Conservation (phyloP, 2,797 vertebrate species). For the Macropodus opercularis region DNA sequence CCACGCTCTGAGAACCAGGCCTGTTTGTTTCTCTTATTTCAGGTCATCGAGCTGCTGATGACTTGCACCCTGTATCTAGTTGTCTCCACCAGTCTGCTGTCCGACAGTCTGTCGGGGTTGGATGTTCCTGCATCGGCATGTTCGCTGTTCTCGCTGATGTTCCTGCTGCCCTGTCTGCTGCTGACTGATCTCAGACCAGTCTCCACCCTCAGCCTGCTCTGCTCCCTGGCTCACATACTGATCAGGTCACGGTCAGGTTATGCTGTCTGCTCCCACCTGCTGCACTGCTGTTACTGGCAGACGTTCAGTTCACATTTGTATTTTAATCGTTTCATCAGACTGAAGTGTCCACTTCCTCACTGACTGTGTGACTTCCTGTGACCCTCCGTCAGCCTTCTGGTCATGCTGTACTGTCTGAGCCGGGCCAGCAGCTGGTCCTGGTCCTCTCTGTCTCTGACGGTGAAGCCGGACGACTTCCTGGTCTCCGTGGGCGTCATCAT, state of each 20-base stretch:
- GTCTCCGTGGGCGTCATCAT: slow-evolving; percentile 85
- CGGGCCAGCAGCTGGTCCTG: slow-evolving; percentile 80
- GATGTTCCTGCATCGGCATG: slow-evolving; percentile 76
- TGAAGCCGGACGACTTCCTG: slow-evolving; percentile 84
- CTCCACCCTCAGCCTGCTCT: slow-evolving; percentile 84
- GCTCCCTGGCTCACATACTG: slow-evolving; percentile 85
- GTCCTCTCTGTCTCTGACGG: slow-evolving; percentile 72
- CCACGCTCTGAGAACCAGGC: neutral
- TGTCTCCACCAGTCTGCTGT: slow-evolving; percentile 81
- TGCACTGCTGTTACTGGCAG: slow-evolving; percentile 12
- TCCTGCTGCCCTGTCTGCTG: slow-evolving; percentile 81
- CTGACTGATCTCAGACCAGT: slow-evolving; percentile 84
- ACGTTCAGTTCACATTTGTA: neutral
- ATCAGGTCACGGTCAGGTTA: slow-evolving; percentile 76
- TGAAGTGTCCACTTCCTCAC: neutral
- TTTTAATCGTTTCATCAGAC: neutral
- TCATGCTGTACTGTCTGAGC: slow-evolving; percentile 82
- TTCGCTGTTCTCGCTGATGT: slow-evolving; percentile 77
- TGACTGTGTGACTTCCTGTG: neutral
- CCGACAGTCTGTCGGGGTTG: slow-evolving; percentile 75
- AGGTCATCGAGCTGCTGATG: slow-evolving; percentile 84
- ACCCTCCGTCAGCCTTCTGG: slow-evolving; percentile 59
- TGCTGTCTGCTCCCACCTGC: slow-evolving; percentile 35
- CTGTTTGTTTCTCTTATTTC: slow-evolving; percentile 8
- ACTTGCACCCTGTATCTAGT: slow-evolving; percentile 84